These are phyloP conservation scores for Urosaurus nigricauda DNA, from an alignment of 2,797 vertebrate species.

Conservation along the genomic window DNA sequence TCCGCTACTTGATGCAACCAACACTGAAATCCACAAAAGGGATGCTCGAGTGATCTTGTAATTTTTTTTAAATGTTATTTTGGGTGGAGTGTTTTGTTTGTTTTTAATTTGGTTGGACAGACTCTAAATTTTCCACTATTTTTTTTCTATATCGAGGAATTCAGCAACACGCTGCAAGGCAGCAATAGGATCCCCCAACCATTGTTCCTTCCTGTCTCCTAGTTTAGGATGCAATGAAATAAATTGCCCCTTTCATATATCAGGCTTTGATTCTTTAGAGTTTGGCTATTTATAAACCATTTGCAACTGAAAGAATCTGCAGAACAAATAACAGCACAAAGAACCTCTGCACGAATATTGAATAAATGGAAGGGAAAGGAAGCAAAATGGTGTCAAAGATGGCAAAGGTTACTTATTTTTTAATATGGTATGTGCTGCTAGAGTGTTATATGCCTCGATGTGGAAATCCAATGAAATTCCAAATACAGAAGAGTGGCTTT, in stretches of 20 bases:
- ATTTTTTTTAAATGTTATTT: conserved; percentile 29
- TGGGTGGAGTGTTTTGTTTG: not conserved
- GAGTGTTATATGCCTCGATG: too few relatives aligned
- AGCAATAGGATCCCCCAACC: not conserved
- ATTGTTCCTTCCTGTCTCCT: conserved; percentile 15
- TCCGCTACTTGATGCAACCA: not conserved
- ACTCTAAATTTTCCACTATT: too few relatives aligned
- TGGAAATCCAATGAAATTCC: too few relatives aligned
- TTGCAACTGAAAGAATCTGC: conserved; percentile 41
- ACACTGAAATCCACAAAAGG: not conserved
- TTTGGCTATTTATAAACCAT: conserved; percentile 23
- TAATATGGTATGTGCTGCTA: too few relatives aligned
- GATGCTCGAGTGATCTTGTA: not conserved
- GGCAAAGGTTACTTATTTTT: too few relatives aligned
- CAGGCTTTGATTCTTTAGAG: not conserved
- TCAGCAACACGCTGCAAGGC: not conserved
- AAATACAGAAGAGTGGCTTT: too few relatives aligned
- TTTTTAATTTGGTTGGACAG: conserved; percentile 40
- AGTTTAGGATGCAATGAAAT: conserved; percentile 48
- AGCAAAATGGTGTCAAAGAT: not conserved
- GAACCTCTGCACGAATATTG: not conserved
- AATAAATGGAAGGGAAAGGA: not conserved
- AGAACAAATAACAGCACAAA: conserved; percentile 19
- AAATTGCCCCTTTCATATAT: conserved; percentile 17
- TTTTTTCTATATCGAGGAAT: too few relatives aligned